Percentiles rank a stretch among this genome's conserved stretches.
Evolutionary conservation across 2,797 vertebrate genomes (phyloP).

Genomic region (Synanceia verrucosa): DNA sequence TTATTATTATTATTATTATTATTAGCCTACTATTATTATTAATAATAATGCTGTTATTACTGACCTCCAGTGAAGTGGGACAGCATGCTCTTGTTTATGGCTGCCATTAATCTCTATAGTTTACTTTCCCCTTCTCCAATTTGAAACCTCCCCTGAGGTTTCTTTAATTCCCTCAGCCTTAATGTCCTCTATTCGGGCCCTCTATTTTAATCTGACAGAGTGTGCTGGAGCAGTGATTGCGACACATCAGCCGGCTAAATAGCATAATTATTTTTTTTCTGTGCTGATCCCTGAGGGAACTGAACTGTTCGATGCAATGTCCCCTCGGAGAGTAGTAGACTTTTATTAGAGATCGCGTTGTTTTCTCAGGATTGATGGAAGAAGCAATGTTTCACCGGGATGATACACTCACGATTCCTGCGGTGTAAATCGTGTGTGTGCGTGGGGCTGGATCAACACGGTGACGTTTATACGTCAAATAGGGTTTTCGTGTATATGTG

Average conservation of each 20-base stretch:
- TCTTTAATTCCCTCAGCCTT: conserved; percentile 82
- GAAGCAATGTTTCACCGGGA: conserved; percentile 45
- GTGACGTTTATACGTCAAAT: conserved; percentile 48
- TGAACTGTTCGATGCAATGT: conserved; percentile 70
- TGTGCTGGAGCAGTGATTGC: conserved; percentile 80
- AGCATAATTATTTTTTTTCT: conserved; percentile 79
- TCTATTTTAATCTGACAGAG: conserved; percentile 84
- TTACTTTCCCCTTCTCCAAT: conserved; percentile 79
- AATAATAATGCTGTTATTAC: conserved; percentile 56
- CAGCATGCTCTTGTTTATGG: conserved; percentile 76
- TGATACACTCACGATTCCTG: conserved; percentile 16
- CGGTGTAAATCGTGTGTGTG: conserved; percentile 39
- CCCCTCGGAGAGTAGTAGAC: conserved; percentile 62
- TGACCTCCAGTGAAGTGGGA: conserved; percentile 69
- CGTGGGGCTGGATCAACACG: conserved; percentile 42
- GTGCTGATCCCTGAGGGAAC: conserved; percentile 63
- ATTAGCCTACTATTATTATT: conserved; percentile 33
- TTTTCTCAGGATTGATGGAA: conserved; percentile 48
- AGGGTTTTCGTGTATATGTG: background rate
- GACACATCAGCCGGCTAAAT: conserved; percentile 84
- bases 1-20: conserved; percentile 4
- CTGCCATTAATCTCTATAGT: conserved; percentile 85
- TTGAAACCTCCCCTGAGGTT: conserved; percentile 84
- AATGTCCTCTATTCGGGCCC: conserved; percentile 81
- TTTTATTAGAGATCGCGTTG: conserved; percentile 68